Evolutionary conservation across 2,888 invertebrate genomes (phyloP).

Genomic region (Melieria picta): DNA sequence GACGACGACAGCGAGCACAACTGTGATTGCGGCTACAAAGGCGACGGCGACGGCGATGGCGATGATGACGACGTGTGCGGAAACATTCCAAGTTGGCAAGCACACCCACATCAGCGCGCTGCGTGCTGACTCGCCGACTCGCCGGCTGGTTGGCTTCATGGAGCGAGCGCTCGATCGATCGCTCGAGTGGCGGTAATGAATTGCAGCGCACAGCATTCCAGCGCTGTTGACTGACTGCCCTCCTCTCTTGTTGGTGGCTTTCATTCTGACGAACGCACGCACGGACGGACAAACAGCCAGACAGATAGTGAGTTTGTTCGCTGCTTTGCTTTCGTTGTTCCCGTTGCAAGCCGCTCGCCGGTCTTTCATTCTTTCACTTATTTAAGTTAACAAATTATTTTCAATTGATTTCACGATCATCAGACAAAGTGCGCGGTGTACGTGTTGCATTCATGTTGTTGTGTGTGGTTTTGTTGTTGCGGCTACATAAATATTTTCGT

Average conservation of each 20-base stretch:
- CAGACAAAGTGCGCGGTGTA: neutral
- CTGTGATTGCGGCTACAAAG: slow-evolving; percentile 10
- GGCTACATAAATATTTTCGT: neutral
- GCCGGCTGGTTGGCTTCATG: neutral
- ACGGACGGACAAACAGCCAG: neutral
- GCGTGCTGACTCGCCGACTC: neutral
- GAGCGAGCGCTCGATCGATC: no score
- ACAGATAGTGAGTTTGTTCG: neutral
- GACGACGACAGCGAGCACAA: slow-evolving; percentile 21
- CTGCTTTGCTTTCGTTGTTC: neutral
- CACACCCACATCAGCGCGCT: slow-evolving; percentile 45
- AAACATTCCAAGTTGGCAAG: slow-evolving; percentile 39
- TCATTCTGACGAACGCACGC: neutral
- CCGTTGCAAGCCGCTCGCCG: neutral
- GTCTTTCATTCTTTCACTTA: slow-evolving; percentile 54
- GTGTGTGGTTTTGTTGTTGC: slow-evolving; percentile 4
- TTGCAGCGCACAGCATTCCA: slow-evolving; percentile 16
- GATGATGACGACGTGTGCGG: slow-evolving; percentile 34
- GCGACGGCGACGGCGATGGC: slow-evolving; percentile 17
- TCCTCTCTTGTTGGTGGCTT: no score
- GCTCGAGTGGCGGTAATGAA: slow-evolving; percentile 20
- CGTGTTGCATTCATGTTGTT: slow-evolving; percentile 3
- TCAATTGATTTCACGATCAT: slow-evolving; percentile 60
- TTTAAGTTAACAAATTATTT: slow-evolving; percentile 63
- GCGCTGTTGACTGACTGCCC: no score